phyloP scores from a whole-genome alignment of 1,140 invertebrate genomes.

The Piezodorus guildinii region DNA sequence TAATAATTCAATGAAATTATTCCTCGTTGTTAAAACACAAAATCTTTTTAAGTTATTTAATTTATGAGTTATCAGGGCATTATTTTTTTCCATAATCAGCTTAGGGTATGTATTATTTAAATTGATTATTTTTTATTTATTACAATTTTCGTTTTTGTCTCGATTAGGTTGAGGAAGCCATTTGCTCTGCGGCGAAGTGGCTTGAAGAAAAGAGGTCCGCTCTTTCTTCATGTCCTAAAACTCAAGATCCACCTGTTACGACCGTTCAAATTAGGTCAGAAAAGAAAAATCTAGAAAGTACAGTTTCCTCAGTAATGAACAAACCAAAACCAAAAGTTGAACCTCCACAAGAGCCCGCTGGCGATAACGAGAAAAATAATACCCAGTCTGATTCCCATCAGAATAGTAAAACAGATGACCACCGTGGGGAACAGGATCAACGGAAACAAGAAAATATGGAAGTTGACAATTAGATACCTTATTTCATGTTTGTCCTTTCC shows the following conservation, averaged over 20 bases:
- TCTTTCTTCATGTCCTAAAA: slow-evolving; percentile 45
- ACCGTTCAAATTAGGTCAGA: slow-evolving; percentile 62
- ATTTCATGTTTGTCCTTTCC: background rate
- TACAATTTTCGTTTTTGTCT: background rate
- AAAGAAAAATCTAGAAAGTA: slow-evolving; percentile 55
- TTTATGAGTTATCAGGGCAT: too few species aligned
- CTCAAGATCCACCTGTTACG: slow-evolving; percentile 57
- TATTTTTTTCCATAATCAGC: too few species aligned
- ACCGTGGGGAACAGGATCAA: slow-evolving; percentile 42
- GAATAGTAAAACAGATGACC: slow-evolving; percentile 31
- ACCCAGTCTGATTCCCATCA: slow-evolving; percentile 32
- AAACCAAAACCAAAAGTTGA: slow-evolving; percentile 59
- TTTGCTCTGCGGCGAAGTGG: slow-evolving; percentile 38
- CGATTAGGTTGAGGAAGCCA: slow-evolving; percentile 32
- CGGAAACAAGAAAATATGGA: slow-evolving; percentile 42
- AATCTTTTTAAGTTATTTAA: too few species aligned
- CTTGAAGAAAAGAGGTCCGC: slow-evolving; percentile 31
- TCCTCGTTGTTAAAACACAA: too few species aligned
- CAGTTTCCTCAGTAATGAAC: slow-evolving; percentile 61
- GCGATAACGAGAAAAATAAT: slow-evolving; percentile 30
- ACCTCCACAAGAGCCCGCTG: slow-evolving; percentile 35
- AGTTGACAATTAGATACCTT: slow-evolving; percentile 30
- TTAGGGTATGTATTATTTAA: too few species aligned
- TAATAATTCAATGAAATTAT: too few species aligned
- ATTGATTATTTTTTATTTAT: too few species aligned